Conservation (phyloP, 35 echinoderm and acorn worm species). For the Heliocidaris tuberculata region DNA sequence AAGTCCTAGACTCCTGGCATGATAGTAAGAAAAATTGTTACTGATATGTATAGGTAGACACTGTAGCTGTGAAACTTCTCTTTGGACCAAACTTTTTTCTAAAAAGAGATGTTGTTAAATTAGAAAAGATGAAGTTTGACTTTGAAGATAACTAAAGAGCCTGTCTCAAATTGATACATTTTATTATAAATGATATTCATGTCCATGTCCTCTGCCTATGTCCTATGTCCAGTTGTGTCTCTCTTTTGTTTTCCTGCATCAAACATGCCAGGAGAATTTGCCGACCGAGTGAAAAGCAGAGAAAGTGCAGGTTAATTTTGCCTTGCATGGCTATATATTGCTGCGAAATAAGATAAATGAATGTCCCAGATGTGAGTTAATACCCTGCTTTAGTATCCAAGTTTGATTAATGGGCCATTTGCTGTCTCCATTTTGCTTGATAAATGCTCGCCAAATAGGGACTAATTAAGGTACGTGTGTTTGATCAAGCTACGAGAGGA, state of each 20-base stretch:
- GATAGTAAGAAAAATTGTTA: too few relatives aligned
- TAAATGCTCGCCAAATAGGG: constrained; percentile 24
- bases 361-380: constrained; percentile 9
- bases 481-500: background rate
- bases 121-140: too few relatives aligned
- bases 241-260: background rate
- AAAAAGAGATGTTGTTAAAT: too few relatives aligned
- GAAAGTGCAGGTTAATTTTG: background rate
- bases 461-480: constrained; percentile 20
- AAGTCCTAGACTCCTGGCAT: too few relatives aligned
- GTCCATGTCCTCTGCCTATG: background rate
- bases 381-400: background rate
- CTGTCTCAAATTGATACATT: too few relatives aligned
- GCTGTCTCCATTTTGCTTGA: constrained; percentile 17
- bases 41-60: too few relatives aligned
- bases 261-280: background rate
- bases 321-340: background rate
- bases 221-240: too few relatives aligned
- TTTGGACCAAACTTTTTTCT: too few relatives aligned
- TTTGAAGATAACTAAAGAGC: too few relatives aligned
- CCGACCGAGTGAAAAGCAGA: background rate
- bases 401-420: constrained; percentile 22
- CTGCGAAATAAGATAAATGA: background rate
- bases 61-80: too few relatives aligned
- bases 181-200: background rate